A percentile compares a stretch with the other conserved stretches of the same genome.
phyloP scores from a whole-genome alignment of 1,140 invertebrate genomes.

The Drosophila novamexicana region DNA sequence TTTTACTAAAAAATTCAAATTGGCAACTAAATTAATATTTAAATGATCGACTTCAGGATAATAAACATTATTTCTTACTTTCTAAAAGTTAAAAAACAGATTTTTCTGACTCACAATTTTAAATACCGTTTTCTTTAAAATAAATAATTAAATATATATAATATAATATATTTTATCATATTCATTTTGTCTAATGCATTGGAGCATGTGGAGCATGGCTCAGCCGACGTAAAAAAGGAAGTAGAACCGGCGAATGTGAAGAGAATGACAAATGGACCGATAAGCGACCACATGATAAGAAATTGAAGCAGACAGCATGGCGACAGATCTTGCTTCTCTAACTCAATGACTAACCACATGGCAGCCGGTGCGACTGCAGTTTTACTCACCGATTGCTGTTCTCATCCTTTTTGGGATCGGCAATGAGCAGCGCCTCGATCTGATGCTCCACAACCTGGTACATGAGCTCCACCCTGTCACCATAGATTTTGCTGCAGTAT shows the following conservation, averaged over 20 bases:
- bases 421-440: constrained; percentile 43
- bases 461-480: constrained; percentile 60
- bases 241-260: constrained; percentile 23
- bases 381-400: constrained; percentile 48
- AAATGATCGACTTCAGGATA: too few species aligned
- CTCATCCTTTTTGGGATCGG: constrained; percentile 38
- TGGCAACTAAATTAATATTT: not conserved
- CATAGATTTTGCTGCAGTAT: constrained; percentile 60
- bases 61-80: too few species aligned
- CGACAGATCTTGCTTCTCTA: constrained; percentile 1
- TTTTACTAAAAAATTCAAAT: too few species aligned
- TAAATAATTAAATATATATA: too few species aligned
- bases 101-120: too few species aligned
- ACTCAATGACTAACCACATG: constrained; percentile 24
- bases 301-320: constrained; percentile 50
- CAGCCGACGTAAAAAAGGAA: constrained; percentile 4
- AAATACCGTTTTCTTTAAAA: too few species aligned
- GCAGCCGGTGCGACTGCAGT: not conserved
- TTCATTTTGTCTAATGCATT: constrained; percentile 20
- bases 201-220: not conserved
- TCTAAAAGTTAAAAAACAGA: too few species aligned
- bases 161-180: not conserved
- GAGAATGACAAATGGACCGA: constrained; percentile 39
- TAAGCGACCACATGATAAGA: constrained; percentile 51
- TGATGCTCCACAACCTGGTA: constrained; percentile 57